Base-by-base conservation (phyloP, 2,888 invertebrate genomes). In the Papilio demoleus region DNA sequence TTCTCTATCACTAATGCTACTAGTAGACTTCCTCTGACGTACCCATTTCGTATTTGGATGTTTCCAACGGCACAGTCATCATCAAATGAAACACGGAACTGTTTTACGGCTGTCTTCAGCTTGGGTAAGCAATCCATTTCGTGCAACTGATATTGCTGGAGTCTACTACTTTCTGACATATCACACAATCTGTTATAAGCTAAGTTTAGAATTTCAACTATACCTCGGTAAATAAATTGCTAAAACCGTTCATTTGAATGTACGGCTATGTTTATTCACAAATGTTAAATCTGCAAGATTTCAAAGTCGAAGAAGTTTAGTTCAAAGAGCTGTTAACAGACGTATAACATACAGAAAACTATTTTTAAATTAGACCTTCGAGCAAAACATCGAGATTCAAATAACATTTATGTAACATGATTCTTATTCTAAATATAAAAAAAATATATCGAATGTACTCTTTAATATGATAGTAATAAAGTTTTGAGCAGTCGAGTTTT, bases 321-420 rank as follows among this genome's bases (percentile, higher is more conserved):
- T 22, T 31, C 27, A 47, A 34, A 45, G n/a, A 47, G 47, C 38
- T 22, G 60, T 17, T n/a, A 59, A 67, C 24, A 38, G 50, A 67
- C 36, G 27, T 19, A 50, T 50, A 50, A 19, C 66, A 50, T 47
- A 22, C 47, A 4, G 9, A n/a, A 3, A 5, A 47, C 66, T 60
- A 67, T 67, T 60, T 58, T 50, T 58, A 31, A 38, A n/a, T n/a
- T 3, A 36, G 19, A 60, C 47, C 66, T 67, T 67, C 38, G 38
- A 31, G 12, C 38, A 38, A 66, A 66, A 67, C 34, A 47, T 27
- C 34, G 2, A 45, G 45, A 58, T 47, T 67, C 24, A n/a, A 45
- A 59, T 50, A 68, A 68, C 47, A 59, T 42, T 58, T 22, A 17
- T 56, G 56, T 34, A 58, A 17, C 31, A 8, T 17, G 34, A 50